A percentile compares a stretch with the other conserved stretches of the same genome.
Conservation (phyloP, 2,888 invertebrate genomes). For the Eucera pruinosa region DNA sequence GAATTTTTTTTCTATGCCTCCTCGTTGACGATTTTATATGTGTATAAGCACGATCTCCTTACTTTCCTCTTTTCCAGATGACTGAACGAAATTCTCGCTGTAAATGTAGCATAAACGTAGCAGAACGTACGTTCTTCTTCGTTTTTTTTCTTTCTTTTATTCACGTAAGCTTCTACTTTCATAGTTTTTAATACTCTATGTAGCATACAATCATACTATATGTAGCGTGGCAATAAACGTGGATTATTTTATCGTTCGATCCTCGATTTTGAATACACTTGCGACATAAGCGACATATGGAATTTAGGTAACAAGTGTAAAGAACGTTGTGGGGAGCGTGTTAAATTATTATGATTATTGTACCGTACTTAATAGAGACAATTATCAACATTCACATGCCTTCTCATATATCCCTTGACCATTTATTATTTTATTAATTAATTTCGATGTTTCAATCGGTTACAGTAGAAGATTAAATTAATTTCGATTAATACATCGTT, state of each 20-base stretch:
- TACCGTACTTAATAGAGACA: constrained; percentile 71
- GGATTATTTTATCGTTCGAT: constrained; percentile 55
- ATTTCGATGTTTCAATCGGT: not conserved
- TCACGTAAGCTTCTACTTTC: constrained; percentile 60
- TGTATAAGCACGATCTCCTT: constrained; percentile 66
- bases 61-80: constrained; percentile 43
- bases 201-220: constrained; percentile 56
- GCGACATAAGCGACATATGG: constrained; percentile 30
- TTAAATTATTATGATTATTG: constrained; percentile 73
- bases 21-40: constrained; percentile 36
- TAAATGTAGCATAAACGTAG: constrained; percentile 57
- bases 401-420: constrained; percentile 30
- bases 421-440: constrained; percentile 9
- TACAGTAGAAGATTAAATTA: no score
- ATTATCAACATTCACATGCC: constrained; percentile 55
- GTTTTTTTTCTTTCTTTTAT: constrained; percentile 38
- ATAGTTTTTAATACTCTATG: constrained; percentile 61
- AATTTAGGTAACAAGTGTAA: constrained; percentile 56
- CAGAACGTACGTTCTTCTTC: constrained; percentile 36
- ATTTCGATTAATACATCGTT: no score
- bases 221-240: constrained; percentile 59
- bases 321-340: constrained; percentile 56
- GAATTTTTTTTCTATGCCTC: not conserved
- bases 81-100: constrained; percentile 57
- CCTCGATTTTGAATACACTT: constrained; percentile 36